These are phyloP conservation scores for Aleiodes testaceus DNA, from an alignment of 2,888 invertebrate species.

Conservation along the genomic window DNA sequence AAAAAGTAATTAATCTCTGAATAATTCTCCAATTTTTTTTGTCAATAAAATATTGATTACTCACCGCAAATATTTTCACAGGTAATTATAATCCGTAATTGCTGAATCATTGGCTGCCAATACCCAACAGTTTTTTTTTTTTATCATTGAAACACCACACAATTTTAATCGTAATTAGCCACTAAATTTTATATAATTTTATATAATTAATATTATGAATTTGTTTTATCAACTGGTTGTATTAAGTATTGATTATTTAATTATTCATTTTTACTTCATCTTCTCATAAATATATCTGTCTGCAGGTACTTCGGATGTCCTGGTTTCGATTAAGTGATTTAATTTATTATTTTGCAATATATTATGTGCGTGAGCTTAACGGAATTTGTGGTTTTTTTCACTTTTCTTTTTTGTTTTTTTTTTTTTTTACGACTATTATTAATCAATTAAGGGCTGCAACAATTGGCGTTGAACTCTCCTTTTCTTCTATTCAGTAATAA, in stretches of 20 bases:
- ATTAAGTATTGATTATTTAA: conserved; percentile 50
- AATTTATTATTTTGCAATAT: conserved; percentile 34
- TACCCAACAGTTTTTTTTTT: too few species aligned
- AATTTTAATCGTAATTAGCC: conserved; percentile 37
- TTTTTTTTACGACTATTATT: conserved; percentile 35
- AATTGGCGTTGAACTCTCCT: conserved; percentile 18
- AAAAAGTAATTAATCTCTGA: too few species aligned
- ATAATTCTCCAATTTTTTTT: too few species aligned
- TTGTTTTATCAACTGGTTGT: conserved; percentile 21
- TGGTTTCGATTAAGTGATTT: conserved; percentile 59
- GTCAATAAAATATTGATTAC: too few species aligned
- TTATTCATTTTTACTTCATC: conserved; percentile 38
- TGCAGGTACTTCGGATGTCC: conserved; percentile 69
- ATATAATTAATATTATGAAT: conserved; percentile 27
- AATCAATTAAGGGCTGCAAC: conserved; percentile 17
- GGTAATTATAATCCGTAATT: too few species aligned
- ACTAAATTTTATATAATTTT: conserved; percentile 10
- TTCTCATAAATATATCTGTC: conserved; percentile 66
- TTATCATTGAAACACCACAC: neutral
- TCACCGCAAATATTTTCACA: too few species aligned
- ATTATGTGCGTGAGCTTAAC: conserved; percentile 31
- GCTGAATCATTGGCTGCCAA: too few species aligned
- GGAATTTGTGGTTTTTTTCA: conserved; percentile 33
- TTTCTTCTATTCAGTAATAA: conserved; percentile 13
- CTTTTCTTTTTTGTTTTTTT: too few species aligned